phyloP scores from a whole-genome alignment of 2,888 invertebrate genomes.

The Anticlea derivata region DNA sequence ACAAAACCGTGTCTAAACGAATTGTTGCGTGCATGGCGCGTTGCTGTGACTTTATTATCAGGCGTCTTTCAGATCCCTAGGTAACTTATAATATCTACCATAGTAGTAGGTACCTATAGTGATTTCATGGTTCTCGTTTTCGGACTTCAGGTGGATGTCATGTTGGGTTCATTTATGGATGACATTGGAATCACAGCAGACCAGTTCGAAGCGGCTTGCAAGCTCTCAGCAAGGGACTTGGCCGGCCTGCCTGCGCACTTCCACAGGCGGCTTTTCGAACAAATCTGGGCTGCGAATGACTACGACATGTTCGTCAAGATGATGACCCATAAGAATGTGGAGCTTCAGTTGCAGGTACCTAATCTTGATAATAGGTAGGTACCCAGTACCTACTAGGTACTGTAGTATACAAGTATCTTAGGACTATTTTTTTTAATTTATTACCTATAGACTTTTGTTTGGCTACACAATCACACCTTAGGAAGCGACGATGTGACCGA shows the following conservation, averaged over 20 bases:
- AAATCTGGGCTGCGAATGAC: constrained; percentile 97
- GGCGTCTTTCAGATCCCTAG: no score
- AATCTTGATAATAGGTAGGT: background rate
- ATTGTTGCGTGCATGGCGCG: no score
- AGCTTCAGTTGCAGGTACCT: constrained; percentile 88
- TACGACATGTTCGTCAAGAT: constrained; percentile 94
- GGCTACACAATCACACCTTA: no score
- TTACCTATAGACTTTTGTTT: no score
- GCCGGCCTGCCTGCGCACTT: constrained; percentile 83
- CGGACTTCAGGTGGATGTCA: constrained; percentile 90
- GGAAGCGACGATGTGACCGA: no score
- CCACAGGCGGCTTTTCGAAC: constrained; percentile 85
- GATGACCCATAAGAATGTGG: constrained; percentile 97
- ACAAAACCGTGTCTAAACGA: no score
- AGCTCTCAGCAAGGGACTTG: constrained; percentile 70
- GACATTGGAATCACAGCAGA: constrained; percentile 95
- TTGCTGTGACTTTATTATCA: no score
- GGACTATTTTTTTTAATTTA: no score
- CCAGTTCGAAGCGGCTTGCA: constrained; percentile 93
- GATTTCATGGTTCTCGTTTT: no score
- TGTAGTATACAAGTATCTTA: background rate
- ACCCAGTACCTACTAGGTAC: background rate
- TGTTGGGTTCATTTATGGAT: constrained; percentile 96
- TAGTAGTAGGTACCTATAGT: no score
- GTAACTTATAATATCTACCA: no score